A percentile compares a stretch with the other conserved stretches of the same genome.
phyloP scores from a whole-genome alignment of 2,888 invertebrate species.

The Hesperia comma region DNA sequence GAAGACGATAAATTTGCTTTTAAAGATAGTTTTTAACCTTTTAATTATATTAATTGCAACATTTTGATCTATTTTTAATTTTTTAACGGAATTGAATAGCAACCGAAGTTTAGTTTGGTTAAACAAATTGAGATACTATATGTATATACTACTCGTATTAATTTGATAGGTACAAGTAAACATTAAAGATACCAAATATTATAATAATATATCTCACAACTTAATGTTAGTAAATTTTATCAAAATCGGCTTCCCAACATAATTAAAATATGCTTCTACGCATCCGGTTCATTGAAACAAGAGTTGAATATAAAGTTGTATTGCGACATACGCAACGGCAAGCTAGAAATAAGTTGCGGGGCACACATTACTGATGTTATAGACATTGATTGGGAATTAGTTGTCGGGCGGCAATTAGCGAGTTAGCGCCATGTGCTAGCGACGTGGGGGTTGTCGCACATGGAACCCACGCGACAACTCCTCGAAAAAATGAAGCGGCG shows the following conservation, averaged over 20 bases:
- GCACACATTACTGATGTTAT: background rate
- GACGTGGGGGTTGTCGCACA: constrained; percentile 76
- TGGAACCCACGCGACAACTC: constrained; percentile 75
- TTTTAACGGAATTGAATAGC: no score
- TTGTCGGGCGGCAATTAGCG: constrained; percentile 76
- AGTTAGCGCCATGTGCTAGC: constrained; percentile 68
- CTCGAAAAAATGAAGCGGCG: constrained; percentile 64
- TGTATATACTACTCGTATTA: no score
- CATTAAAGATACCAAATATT: no score
- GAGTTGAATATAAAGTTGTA: background rate
- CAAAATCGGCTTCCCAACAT: no score
- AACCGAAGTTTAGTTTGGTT: no score
- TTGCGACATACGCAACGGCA: background rate
- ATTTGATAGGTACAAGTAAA: no score
- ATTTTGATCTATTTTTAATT: no score
- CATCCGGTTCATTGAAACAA: constrained; percentile 3
- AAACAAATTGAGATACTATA: no score
- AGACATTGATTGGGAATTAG: constrained; percentile 48
- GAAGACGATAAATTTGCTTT: background rate
- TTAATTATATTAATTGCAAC: no score
- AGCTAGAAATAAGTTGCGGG: background rate
- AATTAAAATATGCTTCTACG: no score
- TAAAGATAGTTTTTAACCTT: background rate
- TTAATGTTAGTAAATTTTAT: no score
- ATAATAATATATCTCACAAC: no score